Evolutionary conservation across 2,797 vertebrate species (phyloP).

Genomic region (Danio tinwini): DNA sequence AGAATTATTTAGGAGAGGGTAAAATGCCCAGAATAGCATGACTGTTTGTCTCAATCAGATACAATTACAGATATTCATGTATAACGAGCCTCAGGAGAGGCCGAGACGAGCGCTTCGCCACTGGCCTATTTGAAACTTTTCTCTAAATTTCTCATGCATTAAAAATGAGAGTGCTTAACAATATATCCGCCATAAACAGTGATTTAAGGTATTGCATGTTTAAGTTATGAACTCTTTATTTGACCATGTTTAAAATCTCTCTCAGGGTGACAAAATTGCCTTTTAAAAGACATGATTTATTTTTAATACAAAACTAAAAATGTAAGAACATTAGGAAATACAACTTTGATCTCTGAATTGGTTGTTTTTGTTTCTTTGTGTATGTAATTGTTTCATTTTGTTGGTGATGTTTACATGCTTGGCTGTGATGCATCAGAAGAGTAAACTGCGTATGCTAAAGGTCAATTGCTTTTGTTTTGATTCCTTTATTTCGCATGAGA

Average conservation of each 20-base stretch:
- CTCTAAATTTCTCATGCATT: slow-evolving; percentile 5
- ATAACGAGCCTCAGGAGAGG: slow-evolving; percentile 5
- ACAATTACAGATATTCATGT: not conserved
- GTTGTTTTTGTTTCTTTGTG: slow-evolving; percentile 28
- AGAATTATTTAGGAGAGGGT: not conserved
- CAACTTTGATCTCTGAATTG: slow-evolving; percentile 53
- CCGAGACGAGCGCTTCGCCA: not conserved
- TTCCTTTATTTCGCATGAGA: slow-evolving; percentile 25
- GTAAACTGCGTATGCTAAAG: slow-evolving; percentile 20
- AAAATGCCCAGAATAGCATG: not conserved
- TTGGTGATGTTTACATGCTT: not conserved
- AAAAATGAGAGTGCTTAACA: not conserved
- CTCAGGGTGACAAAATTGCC: slow-evolving; percentile 8
- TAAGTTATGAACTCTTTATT: not conserved
- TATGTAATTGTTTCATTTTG: slow-evolving; percentile 4
- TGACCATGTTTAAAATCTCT: not conserved
- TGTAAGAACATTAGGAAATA: no score
- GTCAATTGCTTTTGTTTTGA: slow-evolving; percentile 14
- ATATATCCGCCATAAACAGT: slow-evolving; percentile 13
- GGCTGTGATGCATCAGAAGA: slow-evolving; percentile 4
- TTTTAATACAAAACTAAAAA: slow-evolving; percentile 1
- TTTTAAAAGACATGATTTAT: slow-evolving; percentile 32
- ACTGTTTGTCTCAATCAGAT: slow-evolving; percentile 13
- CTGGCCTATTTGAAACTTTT: not conserved
- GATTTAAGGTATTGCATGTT: not conserved